Conservation (phyloP, 2,888 invertebrate species). For the Lasioglossum vierecki region DNA sequence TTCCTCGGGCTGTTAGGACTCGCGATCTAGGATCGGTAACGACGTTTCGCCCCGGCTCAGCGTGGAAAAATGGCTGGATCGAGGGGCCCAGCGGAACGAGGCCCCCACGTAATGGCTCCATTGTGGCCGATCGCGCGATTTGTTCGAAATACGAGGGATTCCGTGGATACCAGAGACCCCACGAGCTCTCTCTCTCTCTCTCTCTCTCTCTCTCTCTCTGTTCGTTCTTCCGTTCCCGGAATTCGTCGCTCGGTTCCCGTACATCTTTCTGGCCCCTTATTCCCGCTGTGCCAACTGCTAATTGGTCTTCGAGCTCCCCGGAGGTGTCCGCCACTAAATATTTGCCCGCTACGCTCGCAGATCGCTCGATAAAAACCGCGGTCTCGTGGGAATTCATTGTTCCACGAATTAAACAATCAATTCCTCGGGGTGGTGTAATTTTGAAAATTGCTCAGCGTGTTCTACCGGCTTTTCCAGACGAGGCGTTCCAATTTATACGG, state of each 20-base stretch:
- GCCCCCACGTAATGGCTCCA: slow-evolving; percentile 53
- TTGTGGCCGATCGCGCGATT: slow-evolving; percentile 62
- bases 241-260: slow-evolving; percentile 9
- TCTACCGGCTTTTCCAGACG: background rate
- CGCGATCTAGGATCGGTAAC: slow-evolving; percentile 30
- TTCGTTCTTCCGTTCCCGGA: background rate
- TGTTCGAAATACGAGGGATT: slow-evolving; percentile 61
- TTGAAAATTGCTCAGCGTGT: background rate
- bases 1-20: slow-evolving; percentile 17
- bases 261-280: slow-evolving; percentile 19
- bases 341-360: background rate
- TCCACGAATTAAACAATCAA: background rate
- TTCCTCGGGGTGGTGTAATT: background rate
- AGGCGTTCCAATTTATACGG: background rate
- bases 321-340: slow-evolving; percentile 11
- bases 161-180: slow-evolving; percentile 55
- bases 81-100: background rate
- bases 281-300: slow-evolving; percentile 2
- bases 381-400: background rate
- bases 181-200: background rate
- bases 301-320: slow-evolving; percentile 9
- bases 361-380: slow-evolving; percentile 13
- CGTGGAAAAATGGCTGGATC: slow-evolving; percentile 12
- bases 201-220: background rate
- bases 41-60: background rate